Evolutionary conservation across 2,797 vertebrate species (phyloP), one percentile per base, ranked within the genome.

Genomic region (Leptoclinus maculatus): DNA sequence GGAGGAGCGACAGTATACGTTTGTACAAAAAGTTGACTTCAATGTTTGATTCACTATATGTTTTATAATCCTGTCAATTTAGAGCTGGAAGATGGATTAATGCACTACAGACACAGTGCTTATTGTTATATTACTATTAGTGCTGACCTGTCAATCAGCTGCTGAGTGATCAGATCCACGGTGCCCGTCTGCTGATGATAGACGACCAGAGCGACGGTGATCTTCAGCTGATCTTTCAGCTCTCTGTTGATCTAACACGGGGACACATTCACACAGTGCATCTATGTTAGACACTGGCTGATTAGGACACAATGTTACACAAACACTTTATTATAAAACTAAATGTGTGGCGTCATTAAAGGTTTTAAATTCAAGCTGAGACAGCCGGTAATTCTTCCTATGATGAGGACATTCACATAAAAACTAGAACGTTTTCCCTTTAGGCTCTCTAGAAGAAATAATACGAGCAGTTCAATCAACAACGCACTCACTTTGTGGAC

Each of bases 121-220:
- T 25, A 17, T 7, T 38, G 11, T 54, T 13, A 39, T 13, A 29
- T 3, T 16, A 66, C 3, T 39, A 25, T 19, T 21, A 67, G n/a
- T 6, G 71, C 85, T 72, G n/a, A 94, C 94, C 93, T 92, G 92
- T 94, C 89, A 27, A 94, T 91, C 59, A 89, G 70, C 47, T 86
- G 87, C 32, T 92, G 91, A 2, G 92, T 93, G 84, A 74, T 75
- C 43, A 81, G 4, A 75, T 94, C 94, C 8, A 68, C 65, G 0
- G 83, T 75, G n/a, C 93, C 92, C 0, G 92, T 92, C 79, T 94
- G 92, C 36, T 78, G 91, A 74, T 95, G 94, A 57, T 92, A 23
- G 27, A 93, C 76, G 8, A 94, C 67, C 0, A 95, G 87, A 4
- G 88, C 60, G 0, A 89, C 4, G 41, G 53, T 19, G 38, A 89